phyloP scores from a whole-genome alignment of 2,888 invertebrate species.

The Perdita meconis region DNA sequence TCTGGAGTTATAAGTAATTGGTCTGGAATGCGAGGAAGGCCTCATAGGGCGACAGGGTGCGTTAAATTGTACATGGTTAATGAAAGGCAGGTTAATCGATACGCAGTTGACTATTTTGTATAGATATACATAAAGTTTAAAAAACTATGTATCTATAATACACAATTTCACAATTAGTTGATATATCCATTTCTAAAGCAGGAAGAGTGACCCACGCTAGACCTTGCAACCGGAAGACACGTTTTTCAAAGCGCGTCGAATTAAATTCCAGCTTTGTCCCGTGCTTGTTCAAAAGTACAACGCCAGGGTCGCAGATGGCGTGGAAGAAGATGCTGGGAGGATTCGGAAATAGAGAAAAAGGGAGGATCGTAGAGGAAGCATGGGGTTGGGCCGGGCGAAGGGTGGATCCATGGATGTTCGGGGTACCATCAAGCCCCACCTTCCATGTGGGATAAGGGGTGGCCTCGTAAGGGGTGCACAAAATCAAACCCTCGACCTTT shows the following conservation, averaged over 20 bases:
- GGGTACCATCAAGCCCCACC: constrained; percentile 77
- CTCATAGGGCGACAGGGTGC: no score
- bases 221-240: constrained; percentile 12
- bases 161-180: neutral
- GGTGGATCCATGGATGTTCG: constrained; percentile 72
- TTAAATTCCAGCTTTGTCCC: constrained; percentile 45
- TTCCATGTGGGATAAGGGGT: constrained; percentile 67
- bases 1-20: no score
- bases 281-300: constrained; percentile 26
- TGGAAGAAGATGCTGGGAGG: constrained; percentile 70
- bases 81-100: no score
- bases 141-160: no score
- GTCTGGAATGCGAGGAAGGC: no score
- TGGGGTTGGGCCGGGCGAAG: constrained; percentile 68
- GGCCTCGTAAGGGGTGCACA: constrained; percentile 77
- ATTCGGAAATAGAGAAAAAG: constrained; percentile 70
- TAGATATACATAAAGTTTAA: no score
- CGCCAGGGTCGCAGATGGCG: constrained; percentile 70
- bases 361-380: constrained; percentile 68
- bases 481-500: constrained; percentile 74
- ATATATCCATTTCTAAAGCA: neutral
- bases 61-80: no score
- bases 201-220: neutral
- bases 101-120: no score
- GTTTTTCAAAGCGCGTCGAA: constrained; percentile 47